A percentile compares a stretch with the other conserved stretches of the same genome.
Conservation (phyloP, 2,888 invertebrate genomes). For the Folsomia candida region DNA sequence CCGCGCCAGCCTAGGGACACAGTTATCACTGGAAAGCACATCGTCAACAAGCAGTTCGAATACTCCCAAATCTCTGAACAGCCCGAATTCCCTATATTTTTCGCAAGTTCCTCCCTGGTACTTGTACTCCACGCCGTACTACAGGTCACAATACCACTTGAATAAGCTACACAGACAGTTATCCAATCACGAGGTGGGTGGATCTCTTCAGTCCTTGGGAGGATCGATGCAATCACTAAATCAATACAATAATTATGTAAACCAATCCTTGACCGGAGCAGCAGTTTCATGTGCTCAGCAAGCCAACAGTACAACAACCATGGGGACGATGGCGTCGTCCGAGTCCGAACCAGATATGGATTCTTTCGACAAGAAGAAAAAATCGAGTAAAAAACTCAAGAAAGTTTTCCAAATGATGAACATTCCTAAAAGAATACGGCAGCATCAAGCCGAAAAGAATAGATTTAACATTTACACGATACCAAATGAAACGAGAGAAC, state of each 20-base stretch:
- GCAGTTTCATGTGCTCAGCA: slow-evolving; percentile 2
- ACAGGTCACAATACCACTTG: slow-evolving; percentile 34
- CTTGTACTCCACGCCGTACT: slow-evolving; percentile 23
- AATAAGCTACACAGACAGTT: slow-evolving; percentile 33
- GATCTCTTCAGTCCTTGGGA: slow-evolving; percentile 21
- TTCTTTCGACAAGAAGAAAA: slow-evolving; percentile 12
- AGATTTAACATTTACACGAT: slow-evolving; percentile 47
- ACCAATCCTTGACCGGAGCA: background rate
- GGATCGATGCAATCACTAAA: slow-evolving; percentile 24
- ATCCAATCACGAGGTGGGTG: slow-evolving; percentile 16
- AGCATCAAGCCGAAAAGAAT: slow-evolving; percentile 43
- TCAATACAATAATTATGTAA: background rate
- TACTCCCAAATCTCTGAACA: background rate
- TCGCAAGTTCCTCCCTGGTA: slow-evolving; percentile 28
- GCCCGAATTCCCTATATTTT: slow-evolving; percentile 12
- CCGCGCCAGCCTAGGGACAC: background rate
- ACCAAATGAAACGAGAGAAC: slow-evolving; percentile 47
- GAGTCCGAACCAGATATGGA: slow-evolving; percentile 8
- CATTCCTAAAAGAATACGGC: slow-evolving; percentile 43
- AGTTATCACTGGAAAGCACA: background rate
- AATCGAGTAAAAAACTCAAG: slow-evolving; percentile 30
- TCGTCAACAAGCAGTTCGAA: background rate
- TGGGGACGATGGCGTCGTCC: slow-evolving; percentile 8
- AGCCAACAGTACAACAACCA: slow-evolving; percentile 18
- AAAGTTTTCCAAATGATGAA: slow-evolving; percentile 40